phyloP scores from a whole-genome alignment of 2,888 invertebrate genomes.

The Caradrina clavipalpis region DNA sequence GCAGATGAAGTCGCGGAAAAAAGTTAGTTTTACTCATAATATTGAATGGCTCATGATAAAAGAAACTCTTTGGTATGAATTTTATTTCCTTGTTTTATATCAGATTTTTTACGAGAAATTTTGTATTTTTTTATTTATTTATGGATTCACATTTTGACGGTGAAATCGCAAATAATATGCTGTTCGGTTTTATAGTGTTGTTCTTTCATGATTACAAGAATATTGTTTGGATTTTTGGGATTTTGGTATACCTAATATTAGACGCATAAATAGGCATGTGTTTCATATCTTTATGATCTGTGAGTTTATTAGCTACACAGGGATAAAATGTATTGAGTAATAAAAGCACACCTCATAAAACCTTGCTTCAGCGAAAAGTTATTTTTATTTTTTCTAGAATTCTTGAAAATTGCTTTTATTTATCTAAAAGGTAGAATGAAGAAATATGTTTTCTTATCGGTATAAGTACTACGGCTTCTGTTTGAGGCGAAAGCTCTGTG shows the following conservation, averaged over 20 bases:
- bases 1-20: too few relatives aligned
- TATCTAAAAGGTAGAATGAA: too few relatives aligned
- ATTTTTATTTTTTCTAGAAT: not conserved
- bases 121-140: constrained; percentile 46
- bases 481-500: too few relatives aligned
- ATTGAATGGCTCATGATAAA: constrained; percentile 70
- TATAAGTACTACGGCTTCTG: too few relatives aligned
- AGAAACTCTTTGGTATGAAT: constrained; percentile 66
- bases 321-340: not conserved
- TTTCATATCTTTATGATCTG: not conserved
- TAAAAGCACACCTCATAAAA: not conserved
- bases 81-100: constrained; percentile 71
- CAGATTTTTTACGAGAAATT: constrained; percentile 55
- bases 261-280: not conserved
- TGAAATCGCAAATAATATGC: constrained; percentile 35
- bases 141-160: constrained; percentile 31
- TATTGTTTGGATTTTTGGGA: not conserved
- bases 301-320: not conserved
- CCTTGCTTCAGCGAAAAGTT: not conserved
- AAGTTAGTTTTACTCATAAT: constrained; percentile 65
- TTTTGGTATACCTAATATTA: not conserved
- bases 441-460: too few relatives aligned
- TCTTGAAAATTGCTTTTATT: too few relatives aligned
- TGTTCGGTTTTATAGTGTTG: constrained; percentile 20
- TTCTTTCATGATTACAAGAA: constrained; percentile 8